Evolutionary conservation across 2,888 invertebrate species (phyloP), one percentile per base, ranked within the genome.

Genomic region (Sceliomorpha sp.): DNA sequence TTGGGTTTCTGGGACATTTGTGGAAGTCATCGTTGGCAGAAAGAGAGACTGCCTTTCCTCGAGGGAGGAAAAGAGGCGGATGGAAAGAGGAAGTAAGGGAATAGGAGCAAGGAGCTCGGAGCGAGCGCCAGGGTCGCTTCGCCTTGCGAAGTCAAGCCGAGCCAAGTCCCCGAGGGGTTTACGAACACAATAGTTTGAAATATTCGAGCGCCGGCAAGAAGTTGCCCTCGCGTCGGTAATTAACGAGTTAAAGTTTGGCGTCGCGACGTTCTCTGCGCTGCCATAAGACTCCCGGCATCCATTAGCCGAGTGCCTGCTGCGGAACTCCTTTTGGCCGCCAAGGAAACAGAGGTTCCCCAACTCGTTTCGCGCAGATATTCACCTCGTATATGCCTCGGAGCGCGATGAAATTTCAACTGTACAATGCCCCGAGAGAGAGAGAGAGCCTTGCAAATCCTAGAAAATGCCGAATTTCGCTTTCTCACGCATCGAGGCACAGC

Each of bases 221-320:
- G 70, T 85, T 85, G 80, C 83, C 81, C 83, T 83, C 84, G 82
- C 84, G 83, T 80, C 82, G 85, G 88, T 88, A 88, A 88, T 88
- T 88, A 88, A 88, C 88, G 88, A 88, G 88, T 88, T 86, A 86
- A 88, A 88, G 88, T 88, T 88, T 87, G 87, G 85, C 87, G 88
- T 85, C 85, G 85, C 83, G 80, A 81, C 81, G 81, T 75, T 76
- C 77, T 72, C 77, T 73, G 59, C 76, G 45, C 75, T 75, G 77
- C 75, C 79, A 75, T 83, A 81, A 81, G 83, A 82, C 83, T 83
- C 79, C 79, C 79, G 74, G 86, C 84, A 87, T 86, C 88, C 88
- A 88, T 88, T 88, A 88, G 87, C 83, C 85, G 82, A 87, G 85
- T 85, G 83, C 84, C 81, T 74, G 76, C 74, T 76, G 70, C 75